Conservation (phyloP, 2,797 vertebrate genomes). For the Pteronotus mesoamericanus region DNA sequence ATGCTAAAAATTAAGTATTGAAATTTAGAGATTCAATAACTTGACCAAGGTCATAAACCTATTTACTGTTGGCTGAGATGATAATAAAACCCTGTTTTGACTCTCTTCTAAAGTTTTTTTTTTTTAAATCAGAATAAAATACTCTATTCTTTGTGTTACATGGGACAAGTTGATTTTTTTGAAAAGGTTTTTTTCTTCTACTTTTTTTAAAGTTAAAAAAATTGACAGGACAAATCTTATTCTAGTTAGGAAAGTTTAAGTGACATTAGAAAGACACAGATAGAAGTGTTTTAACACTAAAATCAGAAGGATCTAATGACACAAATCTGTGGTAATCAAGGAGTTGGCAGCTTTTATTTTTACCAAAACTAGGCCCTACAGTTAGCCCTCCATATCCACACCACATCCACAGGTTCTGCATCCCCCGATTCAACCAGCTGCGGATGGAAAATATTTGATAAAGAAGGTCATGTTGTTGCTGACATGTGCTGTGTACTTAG, state of each 20-base stretch:
- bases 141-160: neutral
- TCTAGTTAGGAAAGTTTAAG: neutral
- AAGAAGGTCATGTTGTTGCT: neutral
- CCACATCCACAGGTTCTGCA: no score
- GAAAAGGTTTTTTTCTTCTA: neutral
- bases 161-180: neutral
- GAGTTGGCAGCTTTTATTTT: neutral
- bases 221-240: neutral
- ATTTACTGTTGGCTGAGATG: neutral
- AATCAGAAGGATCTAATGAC: neutral
- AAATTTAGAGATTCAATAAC: slow-evolving; percentile 8
- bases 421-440: neutral
- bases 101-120: slow-evolving; percentile 10
- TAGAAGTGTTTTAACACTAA: slow-evolving; percentile 19
- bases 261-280: neutral
- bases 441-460: neutral
- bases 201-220: neutral
- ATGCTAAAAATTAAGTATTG: slow-evolving; percentile 38
- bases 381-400: neutral
- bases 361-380: neutral
- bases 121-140: slow-evolving; percentile 42
- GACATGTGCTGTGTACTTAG: neutral
- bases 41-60: neutral
- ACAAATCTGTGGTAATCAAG: neutral
- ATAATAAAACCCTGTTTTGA: slow-evolving; percentile 8